A percentile compares a stretch with the other conserved stretches of the same genome.
Evolutionary conservation across 2,888 invertebrate species (phyloP).

Genomic region (Exocentrus adspersus): DNA sequence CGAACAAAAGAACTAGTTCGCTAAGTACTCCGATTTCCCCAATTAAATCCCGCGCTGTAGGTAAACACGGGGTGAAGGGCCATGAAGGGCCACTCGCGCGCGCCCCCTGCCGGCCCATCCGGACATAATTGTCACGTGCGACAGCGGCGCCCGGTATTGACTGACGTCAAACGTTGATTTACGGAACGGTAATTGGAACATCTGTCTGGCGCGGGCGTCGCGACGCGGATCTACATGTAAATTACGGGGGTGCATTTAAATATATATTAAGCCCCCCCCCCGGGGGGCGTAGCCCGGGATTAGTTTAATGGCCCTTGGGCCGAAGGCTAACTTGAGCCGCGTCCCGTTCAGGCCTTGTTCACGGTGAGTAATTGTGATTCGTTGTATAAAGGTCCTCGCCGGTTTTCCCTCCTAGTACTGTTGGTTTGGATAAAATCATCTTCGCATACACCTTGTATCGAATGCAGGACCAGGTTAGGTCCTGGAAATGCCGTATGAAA

Average conservation of each 20-base stretch:
- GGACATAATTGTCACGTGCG: constrained; percentile 23
- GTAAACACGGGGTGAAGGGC: constrained; percentile 9
- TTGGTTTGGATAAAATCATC: too few relatives aligned
- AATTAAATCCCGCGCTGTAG: background rate
- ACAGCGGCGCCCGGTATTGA: constrained; percentile 18
- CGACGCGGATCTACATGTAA: constrained; percentile 42
- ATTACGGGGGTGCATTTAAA: constrained; percentile 44
- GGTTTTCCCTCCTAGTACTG: background rate
- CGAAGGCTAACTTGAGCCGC: constrained; percentile 5
- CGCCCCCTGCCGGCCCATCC: constrained; percentile 5
- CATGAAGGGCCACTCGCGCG: constrained; percentile 1
- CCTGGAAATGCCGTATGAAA: too few relatives aligned
- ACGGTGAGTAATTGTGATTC: constrained; percentile 7
- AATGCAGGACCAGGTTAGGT: too few relatives aligned
- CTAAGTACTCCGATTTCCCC: background rate
- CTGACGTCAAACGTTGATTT: constrained; percentile 26
- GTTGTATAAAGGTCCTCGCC: background rate
- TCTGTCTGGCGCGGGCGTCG: constrained; percentile 21
- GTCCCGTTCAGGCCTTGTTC: constrained; percentile 13
- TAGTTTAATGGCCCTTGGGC: constrained; percentile 29
- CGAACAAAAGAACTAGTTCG: background rate
- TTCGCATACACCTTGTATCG: too few relatives aligned
- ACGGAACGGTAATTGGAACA: constrained; percentile 25
- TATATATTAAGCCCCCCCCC: constrained; percentile 37
- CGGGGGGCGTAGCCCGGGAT: constrained; percentile 17